Percentiles rank a stretch among this genome's conserved stretches.
Conservation (phyloP, 2,888 invertebrate genomes). For the Micoletzkya japonica region DNA sequence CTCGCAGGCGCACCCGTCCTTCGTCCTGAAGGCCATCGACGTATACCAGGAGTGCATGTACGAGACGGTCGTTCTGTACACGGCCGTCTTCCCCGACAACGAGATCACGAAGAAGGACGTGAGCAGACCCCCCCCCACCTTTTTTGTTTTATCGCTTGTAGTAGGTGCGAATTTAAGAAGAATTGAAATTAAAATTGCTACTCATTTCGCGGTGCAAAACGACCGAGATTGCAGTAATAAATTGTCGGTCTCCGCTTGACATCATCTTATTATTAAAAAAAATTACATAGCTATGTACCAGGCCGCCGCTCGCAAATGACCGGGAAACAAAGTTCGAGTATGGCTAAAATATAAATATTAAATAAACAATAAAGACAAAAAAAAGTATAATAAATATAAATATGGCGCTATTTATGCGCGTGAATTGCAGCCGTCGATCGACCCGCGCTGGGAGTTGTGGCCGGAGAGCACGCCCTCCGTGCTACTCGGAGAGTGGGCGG, state of each 20-base stretch:
- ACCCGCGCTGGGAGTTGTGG: conserved; percentile 62
- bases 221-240: no score
- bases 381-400: background rate
- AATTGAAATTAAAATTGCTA: no score
- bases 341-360: no score
- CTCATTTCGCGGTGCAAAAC: no score
- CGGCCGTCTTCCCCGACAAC: conserved; percentile 61
- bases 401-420: background rate
- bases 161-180: background rate
- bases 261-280: no score
- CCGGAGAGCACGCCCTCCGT: conserved; percentile 55
- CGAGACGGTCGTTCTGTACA: conserved; percentile 61
- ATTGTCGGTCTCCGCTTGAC: no score
- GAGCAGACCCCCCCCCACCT: conserved; percentile 19
- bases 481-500: conserved; percentile 59
- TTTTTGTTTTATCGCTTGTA: no score
- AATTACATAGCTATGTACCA: no score
- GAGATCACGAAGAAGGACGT: conserved; percentile 53
- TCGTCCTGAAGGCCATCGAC: conserved; percentile 54
- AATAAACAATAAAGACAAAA: no score
- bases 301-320: no score
- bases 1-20: conserved; percentile 50
- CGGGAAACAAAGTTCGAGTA: no score
- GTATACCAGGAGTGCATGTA: conserved; percentile 61
- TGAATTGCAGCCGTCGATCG: conserved; percentile 47